A percentile compares a stretch with the other conserved stretches of the same genome.
phyloP scores from a whole-genome alignment of 2,888 invertebrate genomes.

The Brenthis hecate region DNA sequence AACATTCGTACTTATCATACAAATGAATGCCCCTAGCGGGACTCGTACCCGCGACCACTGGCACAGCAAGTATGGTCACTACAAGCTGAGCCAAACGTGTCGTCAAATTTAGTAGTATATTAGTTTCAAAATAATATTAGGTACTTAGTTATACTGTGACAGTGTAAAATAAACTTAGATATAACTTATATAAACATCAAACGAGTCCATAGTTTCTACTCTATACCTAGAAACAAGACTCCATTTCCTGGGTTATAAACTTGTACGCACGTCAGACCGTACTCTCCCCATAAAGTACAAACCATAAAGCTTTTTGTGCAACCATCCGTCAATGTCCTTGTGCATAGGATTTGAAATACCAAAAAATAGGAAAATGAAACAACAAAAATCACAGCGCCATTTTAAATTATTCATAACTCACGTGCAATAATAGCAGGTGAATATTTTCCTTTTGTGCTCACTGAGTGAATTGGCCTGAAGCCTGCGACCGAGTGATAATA shows the following conservation, averaged over 20 bases:
- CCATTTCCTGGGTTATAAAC: slow-evolving; percentile 35
- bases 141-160: not conserved
- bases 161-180: not conserved
- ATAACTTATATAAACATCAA: slow-evolving; percentile 2
- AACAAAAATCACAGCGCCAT: slow-evolving; percentile 44
- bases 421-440: slow-evolving; percentile 70
- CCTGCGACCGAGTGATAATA: slow-evolving; percentile 75
- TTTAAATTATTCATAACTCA: slow-evolving; percentile 72
- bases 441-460: slow-evolving; percentile 64
- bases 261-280: slow-evolving; percentile 34
- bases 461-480: slow-evolving; percentile 56
- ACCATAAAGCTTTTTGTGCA: slow-evolving; percentile 39
- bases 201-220: slow-evolving; percentile 2
- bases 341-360: slow-evolving; percentile 27
- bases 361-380: slow-evolving; percentile 21
- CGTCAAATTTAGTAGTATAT: too few relatives aligned
- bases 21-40: too few relatives aligned
- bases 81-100: too few relatives aligned
- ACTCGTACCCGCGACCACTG: too few relatives aligned
- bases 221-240: slow-evolving; percentile 22
- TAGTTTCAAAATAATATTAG: not conserved
- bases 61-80: too few relatives aligned
- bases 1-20: too few relatives aligned
- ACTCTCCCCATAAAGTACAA: slow-evolving; percentile 33
- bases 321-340: slow-evolving; percentile 37